Conservation (phyloP, 2,888 invertebrate species). For the Carterocephalus palaemon region DNA sequence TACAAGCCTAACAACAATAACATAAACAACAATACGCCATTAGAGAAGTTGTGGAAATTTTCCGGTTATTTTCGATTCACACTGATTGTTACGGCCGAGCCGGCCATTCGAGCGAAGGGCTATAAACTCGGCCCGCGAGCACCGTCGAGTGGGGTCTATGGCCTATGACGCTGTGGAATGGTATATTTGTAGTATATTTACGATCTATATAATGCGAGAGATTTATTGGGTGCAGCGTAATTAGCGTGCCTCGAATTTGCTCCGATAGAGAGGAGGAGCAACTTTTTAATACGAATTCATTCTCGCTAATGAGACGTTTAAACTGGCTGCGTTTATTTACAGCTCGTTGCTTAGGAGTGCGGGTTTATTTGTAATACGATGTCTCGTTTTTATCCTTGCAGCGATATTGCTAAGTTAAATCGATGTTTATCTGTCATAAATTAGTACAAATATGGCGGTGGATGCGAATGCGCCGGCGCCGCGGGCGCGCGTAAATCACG, state of each 20-base stretch:
- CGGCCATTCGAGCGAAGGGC: constrained; percentile 57
- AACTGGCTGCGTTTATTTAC: constrained; percentile 32
- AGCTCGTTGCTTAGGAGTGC: constrained; percentile 23
- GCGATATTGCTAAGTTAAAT: constrained; percentile 50
- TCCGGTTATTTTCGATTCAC: constrained; percentile 77
- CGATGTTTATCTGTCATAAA: constrained; percentile 73
- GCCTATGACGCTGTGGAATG: constrained; percentile 60
- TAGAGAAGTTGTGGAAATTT: constrained; percentile 75
- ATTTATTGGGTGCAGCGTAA: constrained; percentile 69
- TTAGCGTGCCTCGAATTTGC: constrained; percentile 65
- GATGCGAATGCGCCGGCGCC: constrained; percentile 69
- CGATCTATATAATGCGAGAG: constrained; percentile 63
- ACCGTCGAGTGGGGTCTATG: constrained; percentile 73
- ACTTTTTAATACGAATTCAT: constrained; percentile 44
- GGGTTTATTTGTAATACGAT: constrained; percentile 21
- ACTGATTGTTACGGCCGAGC: constrained; percentile 65
- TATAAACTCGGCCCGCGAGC: constrained; percentile 58
- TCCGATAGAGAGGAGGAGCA: constrained; percentile 40
- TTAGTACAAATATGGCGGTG: constrained; percentile 69
- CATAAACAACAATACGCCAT: constrained; percentile 72
- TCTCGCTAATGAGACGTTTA: constrained; percentile 51
- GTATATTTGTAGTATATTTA: constrained; percentile 67
- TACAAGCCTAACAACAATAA: constrained; percentile 39
- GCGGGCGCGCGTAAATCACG: constrained; percentile 74
- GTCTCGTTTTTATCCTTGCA: constrained; percentile 37